A percentile compares a stretch with the other conserved stretches of the same genome.
Conservation (phyloP, 2,888 invertebrate species). For the Caradrina kadenii region DNA sequence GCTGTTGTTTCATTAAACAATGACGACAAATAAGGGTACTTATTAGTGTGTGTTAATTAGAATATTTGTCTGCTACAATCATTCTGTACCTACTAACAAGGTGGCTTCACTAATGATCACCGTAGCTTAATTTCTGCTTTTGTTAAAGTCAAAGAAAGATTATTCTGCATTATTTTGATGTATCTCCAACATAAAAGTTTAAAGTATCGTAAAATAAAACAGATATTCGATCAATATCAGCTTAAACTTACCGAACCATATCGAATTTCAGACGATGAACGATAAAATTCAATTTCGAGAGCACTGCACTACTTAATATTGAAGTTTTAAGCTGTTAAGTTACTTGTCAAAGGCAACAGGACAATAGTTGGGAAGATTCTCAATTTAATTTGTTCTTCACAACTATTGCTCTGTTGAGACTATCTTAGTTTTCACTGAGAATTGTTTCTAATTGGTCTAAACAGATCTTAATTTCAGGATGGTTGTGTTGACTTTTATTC, state of each 20-base stretch:
- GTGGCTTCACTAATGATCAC: neutral
- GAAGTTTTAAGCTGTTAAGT: conserved; percentile 17
- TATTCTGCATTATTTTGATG: neutral
- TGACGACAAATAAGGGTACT: conserved; percentile 16
- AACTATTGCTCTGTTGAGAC: too few relatives aligned
- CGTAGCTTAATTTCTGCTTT: neutral
- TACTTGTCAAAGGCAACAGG: neutral
- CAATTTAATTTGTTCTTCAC: too few relatives aligned
- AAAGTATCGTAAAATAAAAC: conserved; percentile 7
- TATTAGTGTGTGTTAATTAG: conserved; percentile 2
- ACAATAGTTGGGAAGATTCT: neutral
- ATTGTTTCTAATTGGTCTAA: neutral
- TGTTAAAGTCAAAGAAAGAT: neutral
- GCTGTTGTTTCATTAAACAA: conserved; percentile 28
- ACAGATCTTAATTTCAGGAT: neutral
- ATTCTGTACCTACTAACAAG: neutral
- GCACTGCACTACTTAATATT: conserved; percentile 12
- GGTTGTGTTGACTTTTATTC: neutral
- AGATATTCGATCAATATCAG: conserved; percentile 13
- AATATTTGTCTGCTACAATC: neutral
- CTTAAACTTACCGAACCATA: conserved; percentile 5
- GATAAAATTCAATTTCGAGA: conserved; percentile 9
- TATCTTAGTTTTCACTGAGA: too few relatives aligned
- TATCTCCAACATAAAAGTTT: neutral
- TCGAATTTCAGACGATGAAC: conserved; percentile 7